Base-by-base conservation (phyloP, 2,888 invertebrate species). In the Pseudoips prasinana region DNA sequence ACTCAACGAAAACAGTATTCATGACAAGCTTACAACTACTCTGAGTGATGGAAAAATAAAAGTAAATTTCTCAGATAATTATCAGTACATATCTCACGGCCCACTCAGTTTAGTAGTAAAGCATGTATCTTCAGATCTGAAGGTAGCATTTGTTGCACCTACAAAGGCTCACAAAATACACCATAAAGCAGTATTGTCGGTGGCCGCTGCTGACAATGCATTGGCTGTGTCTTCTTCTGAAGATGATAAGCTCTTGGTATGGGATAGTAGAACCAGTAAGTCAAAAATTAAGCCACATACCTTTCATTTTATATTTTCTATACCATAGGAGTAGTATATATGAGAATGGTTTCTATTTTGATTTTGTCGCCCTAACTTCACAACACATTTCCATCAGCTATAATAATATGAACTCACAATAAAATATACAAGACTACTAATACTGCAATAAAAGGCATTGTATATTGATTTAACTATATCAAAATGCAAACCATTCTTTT, bases 231-330 rank as follows among this genome's bases (percentile, higher is more conserved):
- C 93, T 6, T 90, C 90, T 33, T 91, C 91, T 68, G 88, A 89
- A 46, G 90, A 85, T 34, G 91, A 91, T 40, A 89, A 89, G 54
- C 67, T 93, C 1, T 64, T 90, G 29, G 77, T 94, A 7, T 94
- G 93, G 93, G 92, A 92, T 54, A 90, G 90, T 26, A 82, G 89
- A 50, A 90, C 89, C 64, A 92, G 93, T 74, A 79, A 68, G 69
- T 55, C 31, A 14, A 26, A 18, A n/a, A n/a, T n/a, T n/a, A n/a
- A n/a, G 7, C 8, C 22, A 38, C 20, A 27, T 14, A 10, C 1
- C 22, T 17, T n/a, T n/a, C n/a, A n/a, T n/a, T n/a, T n/a, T n/a
- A n/a, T n/a, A n/a, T n/a, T 28, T 17, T 7, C 4, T 10, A 22
- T 6, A 18, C 18, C 6, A 18, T 3, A 18, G 18, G 18, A n/a